Base-by-base conservation (phyloP, 2,797 vertebrate genomes). In the Myotis findleyi region DNA sequence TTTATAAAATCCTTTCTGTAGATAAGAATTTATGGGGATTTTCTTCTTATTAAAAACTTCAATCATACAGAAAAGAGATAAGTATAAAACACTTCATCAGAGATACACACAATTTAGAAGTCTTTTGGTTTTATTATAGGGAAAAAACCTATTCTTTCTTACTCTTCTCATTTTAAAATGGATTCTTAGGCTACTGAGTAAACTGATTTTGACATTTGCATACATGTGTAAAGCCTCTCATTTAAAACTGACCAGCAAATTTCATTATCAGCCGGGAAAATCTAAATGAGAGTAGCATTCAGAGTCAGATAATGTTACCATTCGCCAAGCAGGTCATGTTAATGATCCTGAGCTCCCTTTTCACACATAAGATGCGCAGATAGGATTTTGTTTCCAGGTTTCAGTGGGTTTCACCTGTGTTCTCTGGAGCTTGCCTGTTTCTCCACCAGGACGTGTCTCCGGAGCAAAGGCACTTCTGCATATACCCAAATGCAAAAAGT, bases 151-250 rank as follows among this genome's bases (percentile, higher is more conserved):
- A 17, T 33, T 71, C 36, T 33, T 88, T 83, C 81, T 85, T 82
- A 51, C 23, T 33, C 20, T 91, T 95, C 76, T 71, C 51, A 66
- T 92, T 92, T 88, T 41, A 69, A 83, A 87, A 36, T 77, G 53
- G 20, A 76, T 81, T 87, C 62, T 88, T 71, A 73, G 41, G 33
- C 79, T 64, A 55, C 18, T 53, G 59, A 77, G 51, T 62, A 44
- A 84, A 18, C 62, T 11, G 49, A 33, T 41, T 33, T 94, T 79
- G 79, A 87, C 73, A 20, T 59, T 23, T 72, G 13, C 21, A 27
- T 38, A 6, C 5, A 1, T 41, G 36, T 25, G 12, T 38, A 72
- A 73, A 87, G 55, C 18, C 16, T 91, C 6, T 92, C 38, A 25
- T 47, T 87, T 73, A 77, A 82, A 93, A 81, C 41, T 84, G 80